Base-by-base conservation (phyloP, 2,797 vertebrate genomes). In the Pterois miles region DNA sequence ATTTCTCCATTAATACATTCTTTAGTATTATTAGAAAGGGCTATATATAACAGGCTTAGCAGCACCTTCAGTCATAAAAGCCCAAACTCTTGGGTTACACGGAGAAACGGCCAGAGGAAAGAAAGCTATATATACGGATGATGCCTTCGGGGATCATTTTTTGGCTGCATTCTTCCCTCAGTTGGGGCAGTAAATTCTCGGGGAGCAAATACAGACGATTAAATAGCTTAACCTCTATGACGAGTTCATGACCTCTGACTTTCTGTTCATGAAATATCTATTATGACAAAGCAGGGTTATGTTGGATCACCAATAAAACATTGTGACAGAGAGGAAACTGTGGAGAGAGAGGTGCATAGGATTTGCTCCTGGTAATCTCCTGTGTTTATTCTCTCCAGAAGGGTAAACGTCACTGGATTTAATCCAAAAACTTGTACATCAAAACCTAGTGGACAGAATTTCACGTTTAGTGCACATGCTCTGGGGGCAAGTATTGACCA, bases 51-150 rank as follows among this genome's bases (percentile, higher is more conserved):
- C 40, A 74, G 33, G 56, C 71, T 69, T 29, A 69, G 76, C 22
- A 56, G 80, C 50, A 14, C 25, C 66, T 25, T 52, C 43, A 64
- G 74, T 80, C 83, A 82, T 88, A 87, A 82, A 89, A 56, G 71
- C 64, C 72, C 64, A 68, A 59, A 48, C 78, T 89, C 82, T 86
- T 77, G 53, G 60, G 81, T 89, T 85, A 90, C 85, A 78, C 3
- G 2, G 65, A 80, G 63, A 52, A 65, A 56, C 18, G 0, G 22
- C 33, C 2, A 2, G 59, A 71, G 29, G 23, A 76, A 11, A 34
- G 34, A 34, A 67, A 67, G 65, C 67, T 14, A 3, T 16, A 46
- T 14, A 3, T 16, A 46, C 12, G 11, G 60, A 79, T 12, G 76
- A 79, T 8, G 76, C 65, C 76, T 69, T 48, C 10, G 46, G 83